Evolutionary conservation across 2,888 invertebrate species (phyloP), one percentile per base, ranked within the genome.

Genomic region (Pomacea canaliculata): DNA sequence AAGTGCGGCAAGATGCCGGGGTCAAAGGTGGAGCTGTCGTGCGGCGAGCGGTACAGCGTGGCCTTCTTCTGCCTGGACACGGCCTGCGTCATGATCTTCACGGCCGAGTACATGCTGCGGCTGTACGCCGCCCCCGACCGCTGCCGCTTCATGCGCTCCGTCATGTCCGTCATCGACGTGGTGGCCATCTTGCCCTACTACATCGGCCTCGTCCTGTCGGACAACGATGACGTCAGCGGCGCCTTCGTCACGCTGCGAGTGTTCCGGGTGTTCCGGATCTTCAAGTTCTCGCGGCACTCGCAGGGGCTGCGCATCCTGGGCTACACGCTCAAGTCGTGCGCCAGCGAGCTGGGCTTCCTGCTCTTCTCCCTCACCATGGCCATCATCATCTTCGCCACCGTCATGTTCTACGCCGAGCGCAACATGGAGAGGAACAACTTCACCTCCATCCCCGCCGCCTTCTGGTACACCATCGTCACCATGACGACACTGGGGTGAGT

Each of bases 401-500:
- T 99, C 86, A 99, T 99, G 98, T 99, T 97, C 93, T 99, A 99
- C 93, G 98, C 99, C 73, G 99, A 99, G 93, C 99, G 99, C 93
- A 98, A 98, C 91, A 98, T 97, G 84, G 95, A 95, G 88, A 95
- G 95, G 87, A 99, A 99, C 76, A 96, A 96, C 92, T 99, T 99
- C 93, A 99, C 97, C 82, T 98, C 98, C 91, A 99, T 99, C 93
- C 99, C 99, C 79, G 97, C 98, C 76, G 98, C 99, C 85, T 99
- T 99, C 92, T 99, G 99, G 99, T 99, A 99, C 93, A 99, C 99
- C 90, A 99, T 99, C 90, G 99, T 99, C 90, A 99, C 99, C 85
- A 99, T 99, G 98, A 99, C 99, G 79, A 99, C 99, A 71, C 92
- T 99, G 83, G 98, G 99, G 98, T 99, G 92, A 96, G 96, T 95